phyloP scores from a whole-genome alignment of 2,797 vertebrate species.

The Austrolebias charrua region DNA sequence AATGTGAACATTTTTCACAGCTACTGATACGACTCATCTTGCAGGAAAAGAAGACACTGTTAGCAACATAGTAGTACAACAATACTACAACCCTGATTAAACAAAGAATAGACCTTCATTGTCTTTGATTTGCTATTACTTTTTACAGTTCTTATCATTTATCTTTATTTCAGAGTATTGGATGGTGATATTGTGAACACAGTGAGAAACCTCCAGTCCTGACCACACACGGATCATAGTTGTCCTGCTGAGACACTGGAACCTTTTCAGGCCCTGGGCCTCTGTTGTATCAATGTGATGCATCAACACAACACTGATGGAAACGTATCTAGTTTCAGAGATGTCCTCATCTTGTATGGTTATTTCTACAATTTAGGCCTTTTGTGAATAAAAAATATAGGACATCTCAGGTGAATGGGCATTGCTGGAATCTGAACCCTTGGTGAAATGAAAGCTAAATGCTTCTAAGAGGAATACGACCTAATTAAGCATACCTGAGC shows the following conservation, averaged over 20 bases:
- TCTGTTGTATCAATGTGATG: conserved; percentile 41
- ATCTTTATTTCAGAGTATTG: conserved; percentile 15
- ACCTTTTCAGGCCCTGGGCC: conserved; percentile 38
- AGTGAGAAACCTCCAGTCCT: conserved; percentile 4
- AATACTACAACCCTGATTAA: no score
- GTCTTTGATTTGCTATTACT: background rate
- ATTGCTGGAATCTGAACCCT: no score
- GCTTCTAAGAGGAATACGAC: background rate
- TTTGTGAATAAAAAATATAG: background rate
- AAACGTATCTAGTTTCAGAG: conserved; percentile 56
- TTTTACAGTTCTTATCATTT: background rate
- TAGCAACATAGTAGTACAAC: no score
- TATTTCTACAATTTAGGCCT: background rate
- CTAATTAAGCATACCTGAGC: background rate
- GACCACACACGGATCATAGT: conserved; percentile 34
- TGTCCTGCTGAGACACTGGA: conserved; percentile 42
- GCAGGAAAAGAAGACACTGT: no score
- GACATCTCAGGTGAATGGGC: background rate
- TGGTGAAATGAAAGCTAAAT: background rate
- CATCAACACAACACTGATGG: conserved; percentile 23
- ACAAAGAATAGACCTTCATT: no score
- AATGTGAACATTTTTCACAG: no score
- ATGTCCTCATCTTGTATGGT: conserved; percentile 18
- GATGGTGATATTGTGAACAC: conserved; percentile 39
- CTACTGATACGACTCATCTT: no score